Conservation (phyloP, 2,113 vertebrate genomes). For the Notiomystis cincta region DNA sequence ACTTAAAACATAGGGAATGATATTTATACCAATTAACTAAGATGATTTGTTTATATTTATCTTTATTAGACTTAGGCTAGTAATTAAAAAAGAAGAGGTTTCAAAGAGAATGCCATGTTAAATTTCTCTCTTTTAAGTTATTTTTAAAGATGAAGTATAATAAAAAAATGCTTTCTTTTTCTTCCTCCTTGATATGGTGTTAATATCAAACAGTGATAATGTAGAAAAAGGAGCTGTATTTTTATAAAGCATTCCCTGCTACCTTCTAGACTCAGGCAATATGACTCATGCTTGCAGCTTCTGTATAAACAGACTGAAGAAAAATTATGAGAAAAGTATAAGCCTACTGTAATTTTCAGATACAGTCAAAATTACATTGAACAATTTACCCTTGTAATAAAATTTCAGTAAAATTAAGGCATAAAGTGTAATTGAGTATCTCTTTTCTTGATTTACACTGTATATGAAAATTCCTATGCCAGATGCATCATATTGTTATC, state of each 20-base stretch:
- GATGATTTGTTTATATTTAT: neutral
- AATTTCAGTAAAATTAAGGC: neutral
- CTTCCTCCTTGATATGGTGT: neutral
- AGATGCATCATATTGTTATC: neutral
- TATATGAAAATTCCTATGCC: neutral
- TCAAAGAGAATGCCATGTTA: neutral
- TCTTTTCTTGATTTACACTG: neutral
- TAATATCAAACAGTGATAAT: neutral
- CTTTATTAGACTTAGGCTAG: neutral
- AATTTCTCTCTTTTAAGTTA: neutral
- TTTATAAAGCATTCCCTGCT: neutral
- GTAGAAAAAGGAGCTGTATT: neutral
- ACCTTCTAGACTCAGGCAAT: neutral
- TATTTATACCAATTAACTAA: neutral
- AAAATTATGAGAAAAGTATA: neutral
- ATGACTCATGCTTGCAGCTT: neutral
- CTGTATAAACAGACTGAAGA: neutral
- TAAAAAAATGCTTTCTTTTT: neutral
- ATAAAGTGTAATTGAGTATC: neutral
- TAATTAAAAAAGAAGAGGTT: neutral
- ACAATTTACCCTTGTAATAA: neutral
- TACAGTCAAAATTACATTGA: neutral
- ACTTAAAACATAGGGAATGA: neutral
- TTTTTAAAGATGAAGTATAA: neutral
- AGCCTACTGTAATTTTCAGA: neutral